Evolutionary conservation across 2,888 invertebrate genomes (phyloP).

Genomic region (Acronicta psi): DNA sequence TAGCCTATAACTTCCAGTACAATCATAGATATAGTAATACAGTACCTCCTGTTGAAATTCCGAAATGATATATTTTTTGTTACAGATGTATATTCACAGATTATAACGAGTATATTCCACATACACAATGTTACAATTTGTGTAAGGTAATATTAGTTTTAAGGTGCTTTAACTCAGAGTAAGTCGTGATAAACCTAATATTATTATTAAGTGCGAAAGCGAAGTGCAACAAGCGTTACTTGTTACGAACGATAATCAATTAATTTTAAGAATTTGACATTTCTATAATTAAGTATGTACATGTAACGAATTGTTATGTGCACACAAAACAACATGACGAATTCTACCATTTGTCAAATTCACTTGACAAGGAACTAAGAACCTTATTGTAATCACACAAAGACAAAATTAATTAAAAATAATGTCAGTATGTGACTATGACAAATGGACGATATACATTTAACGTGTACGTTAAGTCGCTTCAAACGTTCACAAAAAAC

Average conservation of each 20-base stretch:
- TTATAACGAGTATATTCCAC: constrained; percentile 74
- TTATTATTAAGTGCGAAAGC: constrained; percentile 66
- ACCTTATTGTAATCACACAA: constrained; percentile 38
- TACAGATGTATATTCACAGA: constrained; percentile 77
- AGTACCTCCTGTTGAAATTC: constrained; percentile 86
- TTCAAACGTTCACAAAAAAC: constrained; percentile 55
- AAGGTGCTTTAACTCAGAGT: constrained; percentile 86
- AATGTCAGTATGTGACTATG: constrained; percentile 44
- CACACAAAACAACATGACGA: constrained; percentile 45
- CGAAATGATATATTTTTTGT: constrained; percentile 80
- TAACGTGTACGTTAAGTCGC: constrained; percentile 36
- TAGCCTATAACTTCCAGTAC: constrained; percentile 76
- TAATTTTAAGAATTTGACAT: constrained; percentile 62
- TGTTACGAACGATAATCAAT: constrained; percentile 62
- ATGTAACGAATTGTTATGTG: constrained; percentile 52
- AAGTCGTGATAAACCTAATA: constrained; percentile 80
- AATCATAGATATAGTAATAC: constrained; percentile 66
- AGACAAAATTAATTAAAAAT: constrained; percentile 37
- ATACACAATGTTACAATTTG: constrained; percentile 73
- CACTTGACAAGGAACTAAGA: constrained; percentile 32
- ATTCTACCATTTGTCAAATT: constrained; percentile 53
- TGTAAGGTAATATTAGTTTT: constrained; percentile 73
- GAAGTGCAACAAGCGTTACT: constrained; percentile 61
- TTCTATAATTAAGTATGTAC: constrained; percentile 52
- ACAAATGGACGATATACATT: constrained; percentile 45